These are phyloP conservation scores for Tridacna crocea DNA, from an alignment of 2,888 invertebrate species.

Conservation along the genomic window DNA sequence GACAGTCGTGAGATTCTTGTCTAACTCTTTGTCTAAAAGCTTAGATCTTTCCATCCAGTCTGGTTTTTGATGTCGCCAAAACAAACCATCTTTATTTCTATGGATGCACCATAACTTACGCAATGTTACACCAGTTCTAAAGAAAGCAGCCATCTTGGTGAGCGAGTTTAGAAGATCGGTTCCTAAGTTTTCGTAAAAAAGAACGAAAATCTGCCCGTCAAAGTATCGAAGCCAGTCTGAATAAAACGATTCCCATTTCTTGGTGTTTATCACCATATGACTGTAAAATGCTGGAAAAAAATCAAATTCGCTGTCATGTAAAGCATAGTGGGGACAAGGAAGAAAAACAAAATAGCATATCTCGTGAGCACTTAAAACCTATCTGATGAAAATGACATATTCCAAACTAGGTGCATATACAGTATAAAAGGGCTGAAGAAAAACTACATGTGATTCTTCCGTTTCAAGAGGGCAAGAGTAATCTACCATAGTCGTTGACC, in stretches of 20 bases:
- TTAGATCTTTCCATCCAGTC: conserved; percentile 7
- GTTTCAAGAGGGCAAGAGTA: too few relatives aligned
- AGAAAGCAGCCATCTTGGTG: conserved; percentile 17
- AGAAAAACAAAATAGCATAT: neutral
- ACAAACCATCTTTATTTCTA: neutral
- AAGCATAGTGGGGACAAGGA: too few relatives aligned
- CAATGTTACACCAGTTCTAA: conserved; percentile 10
- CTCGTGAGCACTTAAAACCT: neutral
- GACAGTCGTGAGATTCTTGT: neutral
- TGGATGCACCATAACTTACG: conserved; percentile 13
- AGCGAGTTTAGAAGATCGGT: conserved; percentile 15
- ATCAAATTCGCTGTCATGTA: neutral
- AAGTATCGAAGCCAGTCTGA: conserved; percentile 5
- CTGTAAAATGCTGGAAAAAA: conserved; percentile 5
- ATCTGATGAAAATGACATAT: too few relatives aligned
- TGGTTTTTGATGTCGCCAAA: neutral
- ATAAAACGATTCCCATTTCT: conserved; percentile 1
- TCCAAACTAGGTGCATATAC: too few relatives aligned
- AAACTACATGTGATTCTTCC: too few relatives aligned
- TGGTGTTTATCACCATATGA: neutral
- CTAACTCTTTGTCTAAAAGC: neutral
- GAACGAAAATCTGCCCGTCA: conserved; percentile 2
- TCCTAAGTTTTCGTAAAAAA: conserved; percentile 1
- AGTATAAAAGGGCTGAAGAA: too few relatives aligned
- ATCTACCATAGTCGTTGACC: too few relatives aligned